phyloP scores from a whole-genome alignment of 2,113 vertebrate species.

The Siniperca knerii region DNA sequence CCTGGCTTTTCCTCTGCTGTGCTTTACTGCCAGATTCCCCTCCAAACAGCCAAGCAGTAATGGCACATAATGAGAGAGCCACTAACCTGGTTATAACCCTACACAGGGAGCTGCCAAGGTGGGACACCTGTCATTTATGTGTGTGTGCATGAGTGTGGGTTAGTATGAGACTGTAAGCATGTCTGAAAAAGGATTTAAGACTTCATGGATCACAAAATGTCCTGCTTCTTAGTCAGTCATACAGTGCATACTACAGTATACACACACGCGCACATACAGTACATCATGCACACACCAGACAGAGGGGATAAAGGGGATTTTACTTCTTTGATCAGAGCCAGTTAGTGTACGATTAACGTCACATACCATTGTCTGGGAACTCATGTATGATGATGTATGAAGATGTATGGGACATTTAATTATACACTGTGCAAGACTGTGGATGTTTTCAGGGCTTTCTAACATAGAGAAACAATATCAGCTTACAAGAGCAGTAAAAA shows the following conservation, averaged over 20 bases:
- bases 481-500: constrained; percentile 21
- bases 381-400: background rate
- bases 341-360: constrained; percentile 20
- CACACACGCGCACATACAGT: background rate
- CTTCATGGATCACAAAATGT: constrained; percentile 2
- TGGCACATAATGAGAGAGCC: constrained; percentile 56
- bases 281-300: constrained; percentile 5
- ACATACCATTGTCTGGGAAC: background rate
- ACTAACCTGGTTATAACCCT: constrained; percentile 28
- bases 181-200: constrained; percentile 22
- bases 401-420: background rate
- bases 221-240: background rate
- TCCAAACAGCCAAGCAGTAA: constrained; percentile 48
- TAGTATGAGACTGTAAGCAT: constrained; percentile 3
- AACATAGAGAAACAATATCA: constrained; percentile 14
- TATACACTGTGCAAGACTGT: background rate
- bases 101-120: constrained; percentile 30
- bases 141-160: background rate
- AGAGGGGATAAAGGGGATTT: constrained; percentile 31
- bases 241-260: background rate
- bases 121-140: constrained; percentile 51
- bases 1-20: constrained; percentile 44
- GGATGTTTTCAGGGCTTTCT: background rate
- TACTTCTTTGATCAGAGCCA: constrained; percentile 24
- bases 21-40: constrained; percentile 38